Base-by-base conservation (phyloP, 1,140 invertebrate genomes). In the Camponotus pennsylvanicus region DNA sequence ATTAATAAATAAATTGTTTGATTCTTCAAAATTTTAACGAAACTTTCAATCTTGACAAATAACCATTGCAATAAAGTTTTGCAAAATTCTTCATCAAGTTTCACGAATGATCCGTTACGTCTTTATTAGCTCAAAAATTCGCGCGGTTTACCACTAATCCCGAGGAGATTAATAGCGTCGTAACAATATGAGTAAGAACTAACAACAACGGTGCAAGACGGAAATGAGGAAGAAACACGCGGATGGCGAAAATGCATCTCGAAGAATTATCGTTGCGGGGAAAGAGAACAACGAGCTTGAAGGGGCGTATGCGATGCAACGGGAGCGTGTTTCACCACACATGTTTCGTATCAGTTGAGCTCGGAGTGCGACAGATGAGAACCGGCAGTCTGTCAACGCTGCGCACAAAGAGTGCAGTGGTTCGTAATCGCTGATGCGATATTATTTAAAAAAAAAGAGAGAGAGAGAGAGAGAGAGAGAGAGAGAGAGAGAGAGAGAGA, bases 281-380 rank as follows among this genome's bases (percentile, higher is more conserved):
- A 83, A 63, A 75, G 70, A 57, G 21, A 27, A 66, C 42, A 32
- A 32, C 64, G 76, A 37, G 59, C 3, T 0, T 11, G 49, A 80
- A 70, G 78, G 78, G 78, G 78, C 78, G 78, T 80, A n/a, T 66
- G 59, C 69, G 37, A 70, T 52, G 66, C 40, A 61, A 49, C 55
- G 79, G 27, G 69, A 69, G 55, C 57, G 69, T 83, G 79, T 75
- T 83, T 75, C 27, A 42, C 69, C 79, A 83, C 79, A 83, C 79
- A 75, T 63, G 79, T 83, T 83, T 83, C 79, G 79, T 83, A 83
- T 83, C 69, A 83, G 79, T 61, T 75, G 40, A 73, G 67, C 40
- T 82, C 27, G 67, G 18, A 61, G 18, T 11, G 79, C 42, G 79
- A 83, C 79, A 75, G 69, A 73, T 69, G 69, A 83, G 79, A 83